Percentiles rank a stretch among this genome's conserved stretches.
Evolutionary conservation across 2,113 vertebrate species (phyloP).

Genomic region (Alectura lathami): DNA sequence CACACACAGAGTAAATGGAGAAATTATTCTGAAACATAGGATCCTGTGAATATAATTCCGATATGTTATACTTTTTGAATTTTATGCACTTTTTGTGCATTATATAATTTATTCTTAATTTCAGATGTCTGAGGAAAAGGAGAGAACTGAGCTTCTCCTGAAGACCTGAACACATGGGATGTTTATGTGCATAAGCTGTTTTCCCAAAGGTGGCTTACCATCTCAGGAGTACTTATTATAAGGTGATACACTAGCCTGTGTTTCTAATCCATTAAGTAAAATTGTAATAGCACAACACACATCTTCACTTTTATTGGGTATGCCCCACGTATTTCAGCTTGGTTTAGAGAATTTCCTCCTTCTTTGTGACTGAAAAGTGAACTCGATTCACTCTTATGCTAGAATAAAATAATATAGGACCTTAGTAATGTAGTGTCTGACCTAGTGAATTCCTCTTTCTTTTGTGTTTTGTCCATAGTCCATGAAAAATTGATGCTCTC

Average conservation of each 20-base stretch:
- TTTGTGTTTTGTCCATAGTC: conserved; percentile 59
- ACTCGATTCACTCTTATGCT: neutral
- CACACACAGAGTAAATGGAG: neutral
- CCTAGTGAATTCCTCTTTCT: conserved; percentile 45
- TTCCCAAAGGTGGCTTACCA: neutral
- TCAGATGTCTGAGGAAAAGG: neutral
- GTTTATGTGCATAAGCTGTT: neutral
- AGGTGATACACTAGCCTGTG: neutral
- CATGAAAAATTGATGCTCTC: conserved; percentile 75
- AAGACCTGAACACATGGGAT: neutral
- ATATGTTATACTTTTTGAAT: neutral
- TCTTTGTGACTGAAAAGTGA: conserved; percentile 19
- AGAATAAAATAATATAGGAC: conserved; percentile 42
- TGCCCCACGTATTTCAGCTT: neutral
- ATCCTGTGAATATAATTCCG: neutral
- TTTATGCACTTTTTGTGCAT: neutral
- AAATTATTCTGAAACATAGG: neutral
- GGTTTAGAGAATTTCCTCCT: conserved; percentile 27
- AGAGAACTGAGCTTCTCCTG: neutral
- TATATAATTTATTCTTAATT: neutral
- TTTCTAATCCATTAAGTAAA: neutral
- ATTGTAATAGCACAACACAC: neutral
- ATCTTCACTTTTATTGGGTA: neutral
- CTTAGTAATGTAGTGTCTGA: conserved; percentile 42
- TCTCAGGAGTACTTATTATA: neutral